These are phyloP conservation scores for Akabosia matsudoensis DNA, from an alignment of 1,140 invertebrate genomes.

Conservation along the genomic window DNA sequence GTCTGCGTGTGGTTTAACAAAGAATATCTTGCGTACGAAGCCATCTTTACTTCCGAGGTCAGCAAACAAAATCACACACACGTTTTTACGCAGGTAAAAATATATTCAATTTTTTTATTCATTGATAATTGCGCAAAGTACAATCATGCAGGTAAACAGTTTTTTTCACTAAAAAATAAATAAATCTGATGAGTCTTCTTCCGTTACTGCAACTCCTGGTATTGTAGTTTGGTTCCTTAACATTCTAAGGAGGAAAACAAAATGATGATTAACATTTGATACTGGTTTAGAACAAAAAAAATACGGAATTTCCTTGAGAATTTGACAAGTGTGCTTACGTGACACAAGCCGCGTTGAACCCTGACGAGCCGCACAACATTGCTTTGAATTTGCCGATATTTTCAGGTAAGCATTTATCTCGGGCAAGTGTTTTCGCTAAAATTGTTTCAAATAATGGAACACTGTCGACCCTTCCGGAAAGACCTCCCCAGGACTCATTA, in stretches of 20 bases:
- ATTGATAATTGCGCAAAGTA: no score
- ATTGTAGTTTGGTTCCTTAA: neutral
- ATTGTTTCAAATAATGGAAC: neutral
- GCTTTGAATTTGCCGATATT: conserved; percentile 10
- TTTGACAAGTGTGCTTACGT: neutral
- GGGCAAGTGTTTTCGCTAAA: neutral
- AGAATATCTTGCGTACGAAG: neutral
- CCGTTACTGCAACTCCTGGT: neutral
- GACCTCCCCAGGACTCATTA: neutral
- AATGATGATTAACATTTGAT: no score
- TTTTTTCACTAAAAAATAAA: neutral
- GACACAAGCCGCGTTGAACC: neutral
- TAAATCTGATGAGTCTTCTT: neutral
- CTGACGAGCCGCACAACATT: neutral
- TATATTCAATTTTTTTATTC: no score
- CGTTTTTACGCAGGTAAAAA: no score
- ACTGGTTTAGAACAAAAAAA: no score
- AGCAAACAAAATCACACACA: no score
- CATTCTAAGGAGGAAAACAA: neutral
- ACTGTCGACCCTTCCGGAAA: neutral
- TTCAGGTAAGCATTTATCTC: neutral
- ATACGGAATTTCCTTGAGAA: no score
- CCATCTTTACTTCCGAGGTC: neutral
- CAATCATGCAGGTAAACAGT: no score
- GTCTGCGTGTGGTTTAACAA: neutral